These are phyloP conservation scores for Kryptolebias marmoratus DNA, from an alignment of 2,113 vertebrate species.

Conservation along the genomic window DNA sequence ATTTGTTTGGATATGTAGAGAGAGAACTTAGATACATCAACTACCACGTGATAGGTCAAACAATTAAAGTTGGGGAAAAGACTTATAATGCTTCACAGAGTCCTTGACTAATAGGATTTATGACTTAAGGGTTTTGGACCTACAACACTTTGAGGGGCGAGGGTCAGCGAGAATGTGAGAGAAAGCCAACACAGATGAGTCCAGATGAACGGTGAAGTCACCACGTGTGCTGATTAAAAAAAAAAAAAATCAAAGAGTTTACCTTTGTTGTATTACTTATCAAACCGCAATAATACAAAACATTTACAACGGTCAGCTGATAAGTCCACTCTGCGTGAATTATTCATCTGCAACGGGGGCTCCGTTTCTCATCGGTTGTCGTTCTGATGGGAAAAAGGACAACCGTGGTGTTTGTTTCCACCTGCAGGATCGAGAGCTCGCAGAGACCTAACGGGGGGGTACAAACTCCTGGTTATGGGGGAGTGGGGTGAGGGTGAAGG, in stretches of 20 bases:
- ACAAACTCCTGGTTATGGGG: constrained; percentile 40
- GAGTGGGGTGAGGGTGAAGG: constrained; percentile 52
- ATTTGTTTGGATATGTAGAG: background rate
- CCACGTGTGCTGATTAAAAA: background rate
- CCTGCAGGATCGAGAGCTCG: constrained; percentile 57
- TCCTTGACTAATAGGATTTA: constrained; percentile 83
- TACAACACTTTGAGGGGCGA: constrained; percentile 76
- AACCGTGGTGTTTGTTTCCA: constrained; percentile 19
- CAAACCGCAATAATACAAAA: background rate
- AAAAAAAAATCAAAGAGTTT: background rate
- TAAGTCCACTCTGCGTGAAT: background rate
- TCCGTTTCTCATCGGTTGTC: constrained; percentile 28
- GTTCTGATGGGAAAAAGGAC: constrained; percentile 9
- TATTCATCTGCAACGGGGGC: background rate
- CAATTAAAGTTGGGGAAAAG: constrained; percentile 59
- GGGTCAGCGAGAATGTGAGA: constrained; percentile 75
- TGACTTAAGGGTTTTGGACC: constrained; percentile 77
- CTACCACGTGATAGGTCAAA: constrained; percentile 56
- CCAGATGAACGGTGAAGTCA: constrained; percentile 29
- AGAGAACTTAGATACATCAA: constrained; percentile 20
- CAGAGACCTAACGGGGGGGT: constrained; percentile 56
- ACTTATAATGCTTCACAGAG: constrained; percentile 78
- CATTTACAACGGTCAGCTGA: background rate
- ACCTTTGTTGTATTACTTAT: background rate
- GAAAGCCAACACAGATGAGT: constrained; percentile 61